Base-by-base conservation (phyloP, 2,888 invertebrate species). In the Bhutanitis thaidina region DNA sequence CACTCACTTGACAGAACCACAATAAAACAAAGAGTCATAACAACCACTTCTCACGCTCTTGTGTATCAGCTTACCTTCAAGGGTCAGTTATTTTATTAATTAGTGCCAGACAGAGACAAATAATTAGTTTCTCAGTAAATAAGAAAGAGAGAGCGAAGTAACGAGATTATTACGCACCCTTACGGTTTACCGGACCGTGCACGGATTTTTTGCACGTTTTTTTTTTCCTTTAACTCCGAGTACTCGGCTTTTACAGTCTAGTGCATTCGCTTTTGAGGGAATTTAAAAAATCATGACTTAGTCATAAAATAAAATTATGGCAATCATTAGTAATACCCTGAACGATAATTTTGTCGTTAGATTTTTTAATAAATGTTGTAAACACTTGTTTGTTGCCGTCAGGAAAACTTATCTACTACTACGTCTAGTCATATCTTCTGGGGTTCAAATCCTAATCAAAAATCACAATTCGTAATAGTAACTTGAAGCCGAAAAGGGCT, bases 11-110 rank as follows among this genome's bases (percentile, higher is more conserved):
- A 71, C 68, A 54, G 62, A 62, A 53, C 60, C 60, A 76, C 67
- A 79, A 79, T 78, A 77, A 85, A 74, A 87, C 81, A 87, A 87
- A 77, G 74, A 76, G 78, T 80, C 80, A 80, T 70, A 80, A 81
- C 76, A 80, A 78, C 78, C 76, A 72, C 84, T 81, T 75, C 75
- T 77, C 72, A 76, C 75, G 74, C 67, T 72, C 77, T 75, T 65
- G 59, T 65, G 74, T 75, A 77, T 75, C 71, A 62, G 66, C 68
- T 74, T 71, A 69, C 74, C 71, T 78, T 74, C 64, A 68, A 75
- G 80, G 81, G 84, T 81, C 84, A 79, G 77, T 68, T 61, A 79
- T 70, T 71, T 79, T 76, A 75, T 87, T 85, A 87, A 87, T 86
- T 87, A 85, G 58, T 55, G 69, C 49, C 37, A 66, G 67, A 78